Evolutionary conservation across 2,113 vertebrate species (phyloP).

Genomic region (Aleadryas rufinucha): DNA sequence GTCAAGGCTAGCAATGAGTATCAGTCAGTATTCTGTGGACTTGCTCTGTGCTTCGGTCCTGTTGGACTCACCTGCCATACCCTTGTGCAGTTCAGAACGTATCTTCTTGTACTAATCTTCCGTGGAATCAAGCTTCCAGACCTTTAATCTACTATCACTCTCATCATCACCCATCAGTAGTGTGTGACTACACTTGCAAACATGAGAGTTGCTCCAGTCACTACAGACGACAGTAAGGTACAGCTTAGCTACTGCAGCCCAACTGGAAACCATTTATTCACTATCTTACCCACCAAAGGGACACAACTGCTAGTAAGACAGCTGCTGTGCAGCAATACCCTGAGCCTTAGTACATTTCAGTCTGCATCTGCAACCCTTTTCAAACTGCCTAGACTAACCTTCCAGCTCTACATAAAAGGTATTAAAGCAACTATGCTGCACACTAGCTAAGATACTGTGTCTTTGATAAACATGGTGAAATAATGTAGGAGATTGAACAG

Average conservation of each 20-base stretch:
- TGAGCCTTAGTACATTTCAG: not conserved
- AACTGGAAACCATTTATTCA: not conserved
- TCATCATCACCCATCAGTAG: not conserved
- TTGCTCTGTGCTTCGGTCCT: not conserved
- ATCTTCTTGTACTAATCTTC: not conserved
- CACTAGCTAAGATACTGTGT: not conserved
- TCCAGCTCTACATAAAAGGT: not conserved
- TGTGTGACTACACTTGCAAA: not conserved
- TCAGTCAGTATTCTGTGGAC: not conserved
- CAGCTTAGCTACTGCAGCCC: not conserved
- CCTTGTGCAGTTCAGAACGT: not conserved
- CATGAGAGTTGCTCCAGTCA: not conserved
- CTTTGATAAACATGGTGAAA: not conserved
- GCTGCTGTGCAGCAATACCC: not conserved
- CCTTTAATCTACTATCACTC: not conserved
- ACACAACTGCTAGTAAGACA: not conserved
- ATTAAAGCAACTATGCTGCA: not conserved
- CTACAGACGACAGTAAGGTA: not conserved
- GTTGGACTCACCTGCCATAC: not conserved
- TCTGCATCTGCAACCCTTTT: not conserved
- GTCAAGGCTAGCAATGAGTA: not conserved
- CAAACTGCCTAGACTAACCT: not conserved
- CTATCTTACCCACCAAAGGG: not conserved
- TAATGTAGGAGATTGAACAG: not conserved
- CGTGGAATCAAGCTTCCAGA: not conserved